Base-by-base conservation (phyloP, 2,113 vertebrate genomes). In the Tetraodon nigroviridis region DNA sequence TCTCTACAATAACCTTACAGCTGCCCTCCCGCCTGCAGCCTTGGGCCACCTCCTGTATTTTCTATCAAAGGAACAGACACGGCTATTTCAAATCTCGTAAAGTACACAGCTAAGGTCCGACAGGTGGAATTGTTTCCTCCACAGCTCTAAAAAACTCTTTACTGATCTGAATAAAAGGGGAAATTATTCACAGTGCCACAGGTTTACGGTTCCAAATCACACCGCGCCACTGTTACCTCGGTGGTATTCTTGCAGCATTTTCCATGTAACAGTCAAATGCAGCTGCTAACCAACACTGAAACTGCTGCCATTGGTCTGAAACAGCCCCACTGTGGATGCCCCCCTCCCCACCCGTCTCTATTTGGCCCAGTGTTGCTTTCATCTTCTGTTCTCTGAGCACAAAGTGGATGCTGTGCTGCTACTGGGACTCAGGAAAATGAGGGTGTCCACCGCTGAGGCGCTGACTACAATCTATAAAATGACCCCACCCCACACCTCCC, bases 401-500 rank as follows among this genome's bases (percentile, higher is more conserved):
- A 86, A 80, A 84, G 78, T 84, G 58, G 58, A 73, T 69, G 78
- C 75, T 82, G 82, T 77, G 67, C 67, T 78, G 82, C 63, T 75
- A 66, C 73, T 80, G 79, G 72, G 82, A 71, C 58, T 47, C 62
- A 61, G 77, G 73, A 67, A 64, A 58, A 77, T 68, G 73, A 84
- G 71, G 67, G 47, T 76, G 71, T 75, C 67, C 68, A 55, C 54
- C 56, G 51, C 73, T 64, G 78, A 78, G 71, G 75, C 78, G 71
- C 64, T 46, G 67, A 62, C 64, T 81, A 52, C 72, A 71, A 73
- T 69, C 74, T 72, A 59, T 71, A 75, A 76, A 77, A 80, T 74
- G 64, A 68, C 40, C 64, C 51, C 42, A 44, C 14, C 64, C 51
- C 32, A 37, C 32, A 37, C 32, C 1, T 10, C 24, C 32, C 52